Base-by-base conservation (phyloP, 2,113 vertebrate species). In the Cathartes aura region DNA sequence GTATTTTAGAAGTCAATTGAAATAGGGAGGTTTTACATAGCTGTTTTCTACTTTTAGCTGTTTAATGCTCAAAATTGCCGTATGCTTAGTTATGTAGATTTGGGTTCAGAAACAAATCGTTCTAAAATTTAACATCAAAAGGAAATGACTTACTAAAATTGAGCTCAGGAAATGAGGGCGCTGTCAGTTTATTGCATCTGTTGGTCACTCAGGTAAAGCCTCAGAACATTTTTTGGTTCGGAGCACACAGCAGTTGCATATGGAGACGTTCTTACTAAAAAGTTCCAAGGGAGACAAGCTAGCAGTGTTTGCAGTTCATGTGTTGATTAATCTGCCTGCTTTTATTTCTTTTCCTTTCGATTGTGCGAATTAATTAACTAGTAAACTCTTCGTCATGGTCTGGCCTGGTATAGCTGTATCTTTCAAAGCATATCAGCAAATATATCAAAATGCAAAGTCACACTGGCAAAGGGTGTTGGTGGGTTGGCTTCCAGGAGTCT, bases 191-290 rank as follows among this genome's bases (percentile, higher is more conserved):
- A 47, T 52, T 83, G 6, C 8, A 24, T 32, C 21, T 86, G 21
- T 58, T 90, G 86, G 43, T 59, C 71, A 32, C 55, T 74, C 52
- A 48, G 55, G 53, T 82, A 38, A 68, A 73, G 64, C 27, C 68
- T 72, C 30, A 10, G 68, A 80, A 60, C 1, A 0, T 11, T 17
- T 67, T 67, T 64, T 21, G 14, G 19, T 26, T 75, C 1, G 0
- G 20, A 48, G 78, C 20, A 21, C 23, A 5, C 47, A 47, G 23
- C 34, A n/a, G 24, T 23, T 80, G 70, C 7, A 5, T 47, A 34
- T 4, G 1, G 56, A 36, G 15, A 24, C 6, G 0, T 34, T 56
- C 19, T 32, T 29, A 38, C 34, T 40, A 22, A 30, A n/a, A 50
- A 17, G 19, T 63, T 86, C 29, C 20, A 11, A 23, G 59, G 60